A percentile compares a stretch with the other conserved stretches of the same genome.
Evolutionary conservation across 2,888 invertebrate genomes (phyloP).

Genomic region (Agonum fuliginosum): DNA sequence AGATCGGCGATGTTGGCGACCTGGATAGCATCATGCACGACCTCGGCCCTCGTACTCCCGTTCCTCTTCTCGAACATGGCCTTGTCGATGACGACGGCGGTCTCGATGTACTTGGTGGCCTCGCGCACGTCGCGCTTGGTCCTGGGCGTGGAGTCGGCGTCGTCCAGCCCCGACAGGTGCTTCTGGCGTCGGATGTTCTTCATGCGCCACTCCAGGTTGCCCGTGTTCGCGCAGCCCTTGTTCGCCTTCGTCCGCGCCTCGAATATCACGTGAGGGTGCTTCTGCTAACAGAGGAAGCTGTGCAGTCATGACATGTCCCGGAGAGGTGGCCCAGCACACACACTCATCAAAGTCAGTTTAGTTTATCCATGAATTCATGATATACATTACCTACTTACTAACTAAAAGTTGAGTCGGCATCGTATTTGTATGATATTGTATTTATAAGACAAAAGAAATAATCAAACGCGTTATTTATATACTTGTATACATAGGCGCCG

Average conservation of each 20-base stretch:
- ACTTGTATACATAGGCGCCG: no score
- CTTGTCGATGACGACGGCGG: constrained; percentile 96
- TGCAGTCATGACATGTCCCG: constrained; percentile 69
- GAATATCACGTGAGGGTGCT: constrained; percentile 98
- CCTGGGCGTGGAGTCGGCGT: constrained; percentile 64
- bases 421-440: no score
- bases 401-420: no score
- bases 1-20: constrained; percentile 98
- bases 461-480: no score
- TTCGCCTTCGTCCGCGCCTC: constrained; percentile 93
- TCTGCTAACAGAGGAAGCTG: constrained; percentile 86
- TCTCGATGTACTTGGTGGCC: constrained; percentile 95
- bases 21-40: constrained; percentile 96
- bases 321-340: no score
- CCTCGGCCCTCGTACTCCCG: constrained; percentile 89
- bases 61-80: constrained; percentile 96
- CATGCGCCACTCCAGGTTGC: constrained; percentile 83
- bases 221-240: constrained; percentile 92
- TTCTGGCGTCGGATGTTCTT: constrained; percentile 80
- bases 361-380: not conserved
- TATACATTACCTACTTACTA: no score
- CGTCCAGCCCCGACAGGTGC: constrained; percentile 72
- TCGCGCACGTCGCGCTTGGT: constrained; percentile 87
- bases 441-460: no score
- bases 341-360: not conserved